Evolutionary conservation across 1,140 invertebrate genomes (phyloP), one percentile per base, ranked within the genome.

Genomic region (Periplaneta americana): DNA sequence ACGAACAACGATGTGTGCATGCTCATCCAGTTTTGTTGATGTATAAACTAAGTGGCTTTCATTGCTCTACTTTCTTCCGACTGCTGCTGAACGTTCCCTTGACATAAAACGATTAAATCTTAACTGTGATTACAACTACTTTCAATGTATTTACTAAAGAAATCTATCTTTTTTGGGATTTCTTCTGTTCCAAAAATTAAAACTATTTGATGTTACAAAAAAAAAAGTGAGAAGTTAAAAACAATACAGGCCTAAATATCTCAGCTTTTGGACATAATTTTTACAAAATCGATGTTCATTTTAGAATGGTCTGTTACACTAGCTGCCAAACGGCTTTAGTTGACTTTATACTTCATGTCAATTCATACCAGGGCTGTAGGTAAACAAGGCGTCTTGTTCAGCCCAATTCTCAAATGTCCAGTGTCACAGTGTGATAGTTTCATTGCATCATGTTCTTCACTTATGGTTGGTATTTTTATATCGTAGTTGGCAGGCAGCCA

Each of bases 41-140:
- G 75, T 81, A 57, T 34, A 78, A 32, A 35, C 76, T 81, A 77
- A 78, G 76, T 78, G 76, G 81, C 75, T 78, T 81, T 75, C 39
- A 78, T 36, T 34, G 39, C 75, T 78, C 81, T 81, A 35, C 36
- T 78, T 78, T 78, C 36, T 37, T 78, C 39, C 74, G n/a, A 74
- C 79, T 78, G 81, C 74, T 78, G 37, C 81, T 48, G 81, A 81
- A 81, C 39, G 33, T 80, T 80, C 79, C 79, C 66, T 33, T 36
- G 17, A 74, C 34, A 48, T 39, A 37, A 36, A 80, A 81, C 36
- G 35, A 78, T 74, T 39, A 75, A 31, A 78, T 81, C 81, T 81
- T 75, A 78, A 77, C 81, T 81, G 81, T 81, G 81, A 81, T 81
- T 81, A 81, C n/a, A 78, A 81, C 34, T 81, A 77, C 48, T 81